Base-by-base conservation (phyloP, 2,888 invertebrate genomes). In the Tetropium fuscum region DNA sequence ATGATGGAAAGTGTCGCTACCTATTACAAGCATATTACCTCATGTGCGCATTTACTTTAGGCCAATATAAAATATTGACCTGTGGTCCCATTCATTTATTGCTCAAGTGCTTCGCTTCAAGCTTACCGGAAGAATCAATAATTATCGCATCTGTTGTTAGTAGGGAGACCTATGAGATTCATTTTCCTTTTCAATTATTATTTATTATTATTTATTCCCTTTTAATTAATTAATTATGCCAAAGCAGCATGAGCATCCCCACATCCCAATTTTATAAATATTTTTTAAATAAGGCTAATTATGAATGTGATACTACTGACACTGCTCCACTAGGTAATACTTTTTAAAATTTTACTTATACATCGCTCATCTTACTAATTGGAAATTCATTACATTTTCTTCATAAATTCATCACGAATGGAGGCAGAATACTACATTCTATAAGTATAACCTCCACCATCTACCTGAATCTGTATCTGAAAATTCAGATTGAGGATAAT, bases 141-240 rank as follows among this genome's bases (percentile, higher is more conserved):
- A 48, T 40, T 51, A 51, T 40, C 40, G 34, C 51, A 40, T 51
- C 38, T 51, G 51, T 51, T 44, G 11, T 20, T 1, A 25, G 30
- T 18, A 40, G 25, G 27, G 22, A 25, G 15, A 20, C 15, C 36
- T 16, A 7, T 15, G 25, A 51, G 34, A 38, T 49, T 38, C 51
- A 25, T 20, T 49, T 51, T 51, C 27, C 51, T 51, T 40, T 51
- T 51, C 40, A 51, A 51, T 51, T 51, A n/a, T n/a, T n/a, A n/a
- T n/a, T n/a, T n/a, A n/a, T n/a, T n/a, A n/a, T n/a, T n/a, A n/a
- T n/a, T n/a, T n/a, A n/a, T n/a, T n/a, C n/a, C n/a, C n/a, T n/a
- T n/a, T n/a, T n/a, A 27, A 27, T 40, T 18, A 40, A 49, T 40
- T 48, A 48, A 34, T 34, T 48, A 34, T 32, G n/a, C 18, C 20